Base-by-base conservation (phyloP, 2,113 vertebrate species). In the Perognathus longimembris region DNA sequence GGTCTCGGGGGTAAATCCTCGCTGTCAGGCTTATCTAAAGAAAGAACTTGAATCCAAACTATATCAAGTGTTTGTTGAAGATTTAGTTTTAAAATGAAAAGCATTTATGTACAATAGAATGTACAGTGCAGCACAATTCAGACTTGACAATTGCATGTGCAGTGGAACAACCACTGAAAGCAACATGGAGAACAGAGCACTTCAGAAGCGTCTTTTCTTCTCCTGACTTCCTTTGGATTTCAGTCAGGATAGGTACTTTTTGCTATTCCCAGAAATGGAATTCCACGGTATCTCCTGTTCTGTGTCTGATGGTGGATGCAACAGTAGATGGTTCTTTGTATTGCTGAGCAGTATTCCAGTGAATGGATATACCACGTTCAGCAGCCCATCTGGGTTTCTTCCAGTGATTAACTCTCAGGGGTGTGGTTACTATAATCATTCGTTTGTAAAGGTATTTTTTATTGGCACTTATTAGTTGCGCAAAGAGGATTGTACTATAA, bases 11-110 rank as follows among this genome's bases (percentile, higher is more conserved):
- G 10, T 61, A 64, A 61, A 63, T 77, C 78, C 36, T 54, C 26
- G 67, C 73, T 88, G 14, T 40, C 59, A 85, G 40, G 64, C 38
- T 70, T 18, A 61, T 83, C 64, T 67, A 22, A 54, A 69, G 0
- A 57, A 76, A 84, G 75, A 87, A 75, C 17, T 45, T 69, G 21
- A 81, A 32, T 42, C 45, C 77, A 78, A 86, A 80, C 42, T 45
- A 36, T 74, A 78, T 82, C 57, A 54, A 45, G 40, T 45, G 26
- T 38, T 79, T 76, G 36, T 64, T 67, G 71, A 22, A 42, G 57
- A 10, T 14, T 66, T 9, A 34, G 18, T 83, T 95, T 74, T 73
- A 34, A 75, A 34, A 50, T 69, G 9, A 67, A 57, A 32, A 59
- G 64, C 32, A 88, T 30, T 63, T 80, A 80, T 17, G n/a, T 80